These are phyloP conservation scores for Gallirallus australis DNA, from an alignment of 2,797 vertebrate genomes.

Conservation along the genomic window DNA sequence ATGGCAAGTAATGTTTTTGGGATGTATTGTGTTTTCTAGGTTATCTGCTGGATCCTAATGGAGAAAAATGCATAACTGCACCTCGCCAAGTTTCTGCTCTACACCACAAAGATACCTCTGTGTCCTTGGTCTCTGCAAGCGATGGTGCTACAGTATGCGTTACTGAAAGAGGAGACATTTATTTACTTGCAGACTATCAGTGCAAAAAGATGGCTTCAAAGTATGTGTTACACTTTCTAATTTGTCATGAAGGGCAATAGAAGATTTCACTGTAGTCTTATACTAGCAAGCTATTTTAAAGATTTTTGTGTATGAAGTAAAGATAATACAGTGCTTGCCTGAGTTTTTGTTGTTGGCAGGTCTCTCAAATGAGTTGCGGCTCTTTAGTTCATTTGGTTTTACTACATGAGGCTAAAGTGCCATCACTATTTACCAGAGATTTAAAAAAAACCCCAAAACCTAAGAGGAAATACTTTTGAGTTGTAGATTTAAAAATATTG, in stretches of 20 bases:
- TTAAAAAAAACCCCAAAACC: not conserved
- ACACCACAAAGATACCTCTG: constrained; percentile 88
- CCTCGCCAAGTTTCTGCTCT: constrained; percentile 96
- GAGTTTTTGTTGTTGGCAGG: not conserved
- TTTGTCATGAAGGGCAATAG: not conserved
- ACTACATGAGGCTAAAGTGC: not conserved
- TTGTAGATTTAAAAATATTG: rapidly evolving
- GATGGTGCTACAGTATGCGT: constrained; percentile 94
- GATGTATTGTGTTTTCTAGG: constrained; percentile 78
- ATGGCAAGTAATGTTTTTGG: not conserved
- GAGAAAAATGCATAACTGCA: constrained; percentile 89
- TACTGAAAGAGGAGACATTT: constrained; percentile 92
- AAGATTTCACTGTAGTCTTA: not conserved
- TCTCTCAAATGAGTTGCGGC: not conserved
- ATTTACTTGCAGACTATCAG: constrained; percentile 93
- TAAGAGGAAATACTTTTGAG: not conserved
- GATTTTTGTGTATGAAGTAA: not conserved
- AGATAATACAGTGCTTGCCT: not conserved
- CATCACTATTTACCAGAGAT: not conserved
- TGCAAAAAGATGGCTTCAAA: constrained; percentile 98
- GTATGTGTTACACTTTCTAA: constrained; percentile 77
- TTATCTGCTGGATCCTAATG: constrained; percentile 93
- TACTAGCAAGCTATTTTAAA: not conserved
- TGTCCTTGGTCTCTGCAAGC: constrained; percentile 91
- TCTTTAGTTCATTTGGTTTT: not conserved